Base-by-base conservation (phyloP, 2,113 vertebrate genomes). In the Bungarus multicinctus region DNA sequence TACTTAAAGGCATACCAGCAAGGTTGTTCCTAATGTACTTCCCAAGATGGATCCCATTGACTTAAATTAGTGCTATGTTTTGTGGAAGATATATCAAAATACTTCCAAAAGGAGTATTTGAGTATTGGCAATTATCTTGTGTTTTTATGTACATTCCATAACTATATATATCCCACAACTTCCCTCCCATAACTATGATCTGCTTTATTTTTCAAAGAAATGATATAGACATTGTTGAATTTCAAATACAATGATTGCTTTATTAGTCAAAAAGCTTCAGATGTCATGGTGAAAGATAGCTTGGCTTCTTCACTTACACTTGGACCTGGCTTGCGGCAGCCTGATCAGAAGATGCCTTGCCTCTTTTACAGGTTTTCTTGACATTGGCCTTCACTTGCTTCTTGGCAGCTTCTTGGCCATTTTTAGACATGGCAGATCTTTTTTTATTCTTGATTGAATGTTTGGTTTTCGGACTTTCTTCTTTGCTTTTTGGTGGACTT, bases 161-260 rank as follows among this genome's bases (percentile, higher is more conserved):
- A 64, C 27, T 30, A 30, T 64, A n/a, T 64, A 64, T 64, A 64
- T n/a, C 30, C 64, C 30, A n/a, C 30, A n/a, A n/a, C 64, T 11
- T 69, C 57, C 57, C 22, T 34, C 55, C 60, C 16, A 6, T 18
- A 27, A 18, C 7, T n/a, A n/a, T 1, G 87, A n/a, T 2, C 5
- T 52, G 4, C 39, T 69, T 39, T 92, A 11, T 69, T 34, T 64
- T 47, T 39, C 43, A 52, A 58, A 55, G 11, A 64, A 88, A 52
- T 27, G 20, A 18, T 11, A 58, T 2, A 7, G 30, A 69, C n/a
- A 43, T 57, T 27, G 14, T 2, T 88, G 86, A 53, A 88, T 43
- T 92, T 92, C 53, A 88, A 88, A 92, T 92, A 92, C 58, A 54
- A 47, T 34, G 47, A 8, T 88, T 92, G 91, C 47, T 92, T 92